Conservation (phyloP, 2,888 invertebrate species). For the Aspidapion aeneum region DNA sequence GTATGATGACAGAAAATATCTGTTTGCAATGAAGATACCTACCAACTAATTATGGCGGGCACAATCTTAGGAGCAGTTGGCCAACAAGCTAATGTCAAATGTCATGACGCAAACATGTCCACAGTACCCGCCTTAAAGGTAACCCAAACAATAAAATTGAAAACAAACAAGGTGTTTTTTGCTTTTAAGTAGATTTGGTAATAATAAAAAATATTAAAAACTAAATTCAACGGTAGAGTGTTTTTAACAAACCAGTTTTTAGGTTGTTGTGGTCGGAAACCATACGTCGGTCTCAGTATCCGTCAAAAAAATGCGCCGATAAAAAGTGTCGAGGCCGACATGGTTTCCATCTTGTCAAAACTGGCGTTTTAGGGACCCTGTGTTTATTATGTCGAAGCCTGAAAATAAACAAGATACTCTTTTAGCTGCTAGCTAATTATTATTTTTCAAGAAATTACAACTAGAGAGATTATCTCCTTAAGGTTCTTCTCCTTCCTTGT, state of each 20-base stretch:
- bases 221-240: background rate
- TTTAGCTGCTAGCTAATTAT: no score
- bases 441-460: no score
- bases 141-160: no score
- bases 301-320: constrained; percentile 48
- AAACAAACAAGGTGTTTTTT: background rate
- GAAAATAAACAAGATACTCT: background rate
- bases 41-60: no score
- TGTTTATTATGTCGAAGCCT: background rate
- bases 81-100: no score
- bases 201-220: background rate
- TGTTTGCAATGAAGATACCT: no score
- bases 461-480: no score
- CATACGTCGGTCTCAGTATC: constrained; percentile 27
- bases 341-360: background rate
- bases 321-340: constrained; percentile 48
- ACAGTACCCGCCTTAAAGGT: no score
- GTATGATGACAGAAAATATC: no score
- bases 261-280: constrained; percentile 18
- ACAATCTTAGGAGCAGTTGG: no score
- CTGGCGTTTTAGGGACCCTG: background rate
- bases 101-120: no score
- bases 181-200: background rate
- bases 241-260: background rate
- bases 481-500: no score